Percentiles rank a stretch among this genome's conserved stretches.
Evolutionary conservation across 2,888 invertebrate genomes (phyloP).

Genomic region (Minunthozetes semirufus): DNA sequence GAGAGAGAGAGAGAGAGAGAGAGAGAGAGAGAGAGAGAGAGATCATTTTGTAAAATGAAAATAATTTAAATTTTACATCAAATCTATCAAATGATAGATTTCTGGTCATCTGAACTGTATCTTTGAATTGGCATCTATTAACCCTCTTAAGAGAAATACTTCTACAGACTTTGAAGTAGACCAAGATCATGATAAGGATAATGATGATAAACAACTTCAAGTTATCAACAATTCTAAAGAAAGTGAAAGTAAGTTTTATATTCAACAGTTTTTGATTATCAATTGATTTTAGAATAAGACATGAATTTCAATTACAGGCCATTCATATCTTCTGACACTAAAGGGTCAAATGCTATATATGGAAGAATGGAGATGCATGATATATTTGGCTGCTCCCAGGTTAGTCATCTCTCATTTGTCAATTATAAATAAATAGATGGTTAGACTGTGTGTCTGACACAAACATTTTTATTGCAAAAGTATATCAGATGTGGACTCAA

Average conservation of each 20-base stretch:
- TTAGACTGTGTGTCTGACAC: too few relatives aligned
- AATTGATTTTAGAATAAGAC: too few relatives aligned
- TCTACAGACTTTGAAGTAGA: neutral
- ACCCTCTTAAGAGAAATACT: conserved; percentile 56
- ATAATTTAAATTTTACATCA: neutral
- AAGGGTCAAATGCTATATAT: conserved; percentile 98
- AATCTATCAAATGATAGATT: conserved; percentile 59
- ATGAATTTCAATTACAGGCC: conserved; percentile 8
- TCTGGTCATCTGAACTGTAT: conserved; percentile 92
- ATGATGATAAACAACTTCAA: neutral
- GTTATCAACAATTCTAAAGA: neutral
- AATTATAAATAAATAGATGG: too few relatives aligned
- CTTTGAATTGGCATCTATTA: conserved; percentile 84
- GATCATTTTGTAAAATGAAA: too few relatives aligned
- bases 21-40: too few relatives aligned
- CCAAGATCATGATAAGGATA: too few relatives aligned
- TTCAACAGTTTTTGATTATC: too few relatives aligned
- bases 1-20: too few relatives aligned
- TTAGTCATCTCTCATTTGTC: conserved; percentile 44
- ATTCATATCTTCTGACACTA: conserved; percentile 55
- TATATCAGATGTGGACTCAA: conserved; percentile 86
- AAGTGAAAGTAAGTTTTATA: neutral
- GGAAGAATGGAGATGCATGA: conserved; percentile 96
- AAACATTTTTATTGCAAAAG: too few relatives aligned
- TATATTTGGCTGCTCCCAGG: conserved; percentile 92